Evolutionary conservation across 2,113 vertebrate genomes (phyloP).

Genomic region (Tricholaema leucomelas): DNA sequence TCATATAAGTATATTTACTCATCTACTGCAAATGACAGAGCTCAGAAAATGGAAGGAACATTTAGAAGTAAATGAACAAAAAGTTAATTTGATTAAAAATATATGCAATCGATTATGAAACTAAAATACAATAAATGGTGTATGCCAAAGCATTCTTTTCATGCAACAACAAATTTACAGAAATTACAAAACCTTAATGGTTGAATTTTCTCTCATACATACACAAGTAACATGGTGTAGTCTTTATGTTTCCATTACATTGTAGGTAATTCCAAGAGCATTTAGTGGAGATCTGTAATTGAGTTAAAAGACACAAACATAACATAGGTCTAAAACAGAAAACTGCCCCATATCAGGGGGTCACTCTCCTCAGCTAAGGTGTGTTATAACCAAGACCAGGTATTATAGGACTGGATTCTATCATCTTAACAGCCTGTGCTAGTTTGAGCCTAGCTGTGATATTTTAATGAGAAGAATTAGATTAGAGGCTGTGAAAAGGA

Average conservation of each 20-base stretch:
- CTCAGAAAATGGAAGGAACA: neutral
- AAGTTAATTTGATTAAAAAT: neutral
- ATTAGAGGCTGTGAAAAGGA: no score
- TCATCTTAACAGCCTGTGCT: neutral
- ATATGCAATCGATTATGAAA: neutral
- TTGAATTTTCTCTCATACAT: neutral
- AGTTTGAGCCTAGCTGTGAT: no score
- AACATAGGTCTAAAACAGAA: neutral
- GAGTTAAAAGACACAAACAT: neutral
- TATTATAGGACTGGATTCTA: neutral
- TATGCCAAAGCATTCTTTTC: neutral
- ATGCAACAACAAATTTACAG: neutral
- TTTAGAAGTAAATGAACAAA: slow-evolving; percentile 1
- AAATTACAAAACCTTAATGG: neutral
- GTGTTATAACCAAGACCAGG: neutral
- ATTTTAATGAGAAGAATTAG: no score
- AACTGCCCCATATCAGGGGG: neutral
- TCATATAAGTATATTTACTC: slow-evolving; percentile 68
- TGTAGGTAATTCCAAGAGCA: neutral
- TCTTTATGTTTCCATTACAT: neutral
- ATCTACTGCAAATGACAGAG: slow-evolving; percentile 55
- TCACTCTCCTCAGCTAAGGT: neutral
- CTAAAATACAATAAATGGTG: slow-evolving; percentile 11
- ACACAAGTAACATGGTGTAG: neutral
- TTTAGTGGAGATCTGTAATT: neutral